Conservation (phyloP, 2,888 invertebrate species). For the Tiliacea citrago region DNA sequence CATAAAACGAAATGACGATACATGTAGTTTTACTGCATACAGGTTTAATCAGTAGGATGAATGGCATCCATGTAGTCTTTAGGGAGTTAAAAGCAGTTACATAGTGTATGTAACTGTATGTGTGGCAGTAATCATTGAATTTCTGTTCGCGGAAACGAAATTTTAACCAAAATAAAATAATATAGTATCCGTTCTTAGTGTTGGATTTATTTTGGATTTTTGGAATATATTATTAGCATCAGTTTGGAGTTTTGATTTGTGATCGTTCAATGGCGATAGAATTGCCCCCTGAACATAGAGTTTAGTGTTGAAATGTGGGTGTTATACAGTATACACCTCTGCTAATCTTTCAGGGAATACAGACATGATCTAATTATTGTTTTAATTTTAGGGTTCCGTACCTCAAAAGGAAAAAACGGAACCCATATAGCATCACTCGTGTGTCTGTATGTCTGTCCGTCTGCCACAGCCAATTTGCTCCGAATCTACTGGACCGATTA, state of each 20-base stretch:
- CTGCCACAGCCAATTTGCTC: too few relatives aligned
- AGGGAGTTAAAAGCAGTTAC: constrained; percentile 24
- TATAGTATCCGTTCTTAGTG: too few relatives aligned
- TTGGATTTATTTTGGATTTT: background rate
- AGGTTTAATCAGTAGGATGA: constrained; percentile 37
- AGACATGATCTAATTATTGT: background rate
- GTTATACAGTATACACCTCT: background rate
- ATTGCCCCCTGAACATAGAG: too few relatives aligned
- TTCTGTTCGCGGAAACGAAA: constrained; percentile 1
- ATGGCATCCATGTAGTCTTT: constrained; percentile 41
- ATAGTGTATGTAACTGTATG: too few relatives aligned
- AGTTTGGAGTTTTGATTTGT: background rate
- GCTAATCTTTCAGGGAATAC: background rate
- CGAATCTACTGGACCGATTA: too few relatives aligned
- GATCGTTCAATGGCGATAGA: background rate
- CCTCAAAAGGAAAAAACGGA: too few relatives aligned
- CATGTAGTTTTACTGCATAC: constrained; percentile 37
- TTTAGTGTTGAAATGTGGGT: background rate
- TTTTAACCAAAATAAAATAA: background rate
- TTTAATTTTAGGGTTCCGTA: too few relatives aligned
- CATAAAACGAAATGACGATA: constrained; percentile 25
- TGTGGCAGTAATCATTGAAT: constrained; percentile 23
- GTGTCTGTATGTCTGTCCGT: too few relatives aligned
- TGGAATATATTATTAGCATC: background rate
- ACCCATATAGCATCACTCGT: too few relatives aligned